Percentiles rank a stretch among this genome's conserved stretches.
Evolutionary conservation across 2,113 vertebrate genomes (phyloP).

Genomic region (Chlorodrepanis virens): DNA sequence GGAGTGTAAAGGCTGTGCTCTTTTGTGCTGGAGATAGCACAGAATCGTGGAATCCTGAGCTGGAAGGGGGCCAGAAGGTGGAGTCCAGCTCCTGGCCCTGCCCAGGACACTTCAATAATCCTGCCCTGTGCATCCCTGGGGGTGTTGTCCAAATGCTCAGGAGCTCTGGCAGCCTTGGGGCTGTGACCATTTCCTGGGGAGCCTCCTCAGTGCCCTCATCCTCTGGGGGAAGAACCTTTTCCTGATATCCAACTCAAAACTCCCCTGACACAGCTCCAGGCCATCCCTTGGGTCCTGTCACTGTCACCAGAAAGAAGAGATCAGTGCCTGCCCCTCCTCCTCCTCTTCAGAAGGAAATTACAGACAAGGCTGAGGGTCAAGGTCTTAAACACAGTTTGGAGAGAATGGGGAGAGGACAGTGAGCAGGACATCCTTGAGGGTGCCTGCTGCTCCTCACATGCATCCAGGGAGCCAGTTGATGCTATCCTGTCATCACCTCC

Average conservation of each 20-base stretch:
- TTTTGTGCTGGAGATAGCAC: background rate
- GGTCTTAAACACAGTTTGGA: background rate
- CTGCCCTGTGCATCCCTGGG: background rate
- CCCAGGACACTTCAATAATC: background rate
- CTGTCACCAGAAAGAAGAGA: background rate
- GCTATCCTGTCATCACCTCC: background rate
- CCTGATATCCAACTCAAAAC: background rate
- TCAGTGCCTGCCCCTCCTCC: background rate
- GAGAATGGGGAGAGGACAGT: background rate
- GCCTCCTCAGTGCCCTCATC: fast-evolving
- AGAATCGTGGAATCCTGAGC: fast-evolving
- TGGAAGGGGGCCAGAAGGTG: background rate
- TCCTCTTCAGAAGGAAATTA: background rate
- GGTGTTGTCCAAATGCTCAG: fast-evolving
- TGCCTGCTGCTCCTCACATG: background rate
- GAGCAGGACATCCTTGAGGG: background rate
- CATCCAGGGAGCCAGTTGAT: background rate
- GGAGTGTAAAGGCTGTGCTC: background rate
- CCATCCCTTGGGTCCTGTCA: background rate
- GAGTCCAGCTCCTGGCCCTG: background rate
- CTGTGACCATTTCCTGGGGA: background rate
- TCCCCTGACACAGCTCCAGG: background rate
- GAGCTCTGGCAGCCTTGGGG: background rate
- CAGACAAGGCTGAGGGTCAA: background rate
- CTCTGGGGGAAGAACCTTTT: background rate